phyloP scores from a whole-genome alignment of 1,140 invertebrate species.

The Dryas iulia region DNA sequence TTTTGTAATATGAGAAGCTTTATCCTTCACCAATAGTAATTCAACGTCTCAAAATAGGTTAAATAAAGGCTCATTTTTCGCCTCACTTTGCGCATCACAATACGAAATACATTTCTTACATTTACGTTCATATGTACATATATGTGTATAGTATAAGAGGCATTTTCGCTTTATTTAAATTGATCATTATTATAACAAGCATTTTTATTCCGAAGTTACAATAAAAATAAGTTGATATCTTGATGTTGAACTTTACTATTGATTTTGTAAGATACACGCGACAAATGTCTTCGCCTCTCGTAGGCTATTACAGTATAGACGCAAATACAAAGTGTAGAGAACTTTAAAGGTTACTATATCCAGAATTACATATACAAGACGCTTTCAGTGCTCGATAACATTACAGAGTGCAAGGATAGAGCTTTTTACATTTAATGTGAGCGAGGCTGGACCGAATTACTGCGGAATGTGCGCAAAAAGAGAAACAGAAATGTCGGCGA shows the following conservation, averaged over 20 bases:
- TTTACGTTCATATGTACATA: no score
- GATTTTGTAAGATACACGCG: not conserved
- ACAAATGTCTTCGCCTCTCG: not conserved
- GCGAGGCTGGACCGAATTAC: conserved; percentile 6
- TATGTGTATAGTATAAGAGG: no score
- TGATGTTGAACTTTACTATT: not conserved
- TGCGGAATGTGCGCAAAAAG: not conserved
- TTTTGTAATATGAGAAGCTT: no score
- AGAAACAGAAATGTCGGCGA: conserved; percentile 31
- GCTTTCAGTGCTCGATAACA: not conserved
- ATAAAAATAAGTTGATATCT: no score
- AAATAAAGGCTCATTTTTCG: no score
- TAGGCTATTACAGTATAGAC: not conserved
- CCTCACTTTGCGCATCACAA: no score
- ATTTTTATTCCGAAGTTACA: no score
- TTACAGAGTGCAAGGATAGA: not conserved
- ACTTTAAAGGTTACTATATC: not conserved
- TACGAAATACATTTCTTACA: no score
- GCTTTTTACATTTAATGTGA: conserved; percentile 1
- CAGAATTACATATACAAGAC: not conserved
- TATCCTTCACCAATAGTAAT: no score
- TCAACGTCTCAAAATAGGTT: no score
- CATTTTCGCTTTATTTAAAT: no score
- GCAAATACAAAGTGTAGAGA: not conserved
- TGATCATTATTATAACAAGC: no score